These are phyloP conservation scores for Drosophila melanocephala DNA, from an alignment of 2,888 invertebrate species.

Conservation along the genomic window DNA sequence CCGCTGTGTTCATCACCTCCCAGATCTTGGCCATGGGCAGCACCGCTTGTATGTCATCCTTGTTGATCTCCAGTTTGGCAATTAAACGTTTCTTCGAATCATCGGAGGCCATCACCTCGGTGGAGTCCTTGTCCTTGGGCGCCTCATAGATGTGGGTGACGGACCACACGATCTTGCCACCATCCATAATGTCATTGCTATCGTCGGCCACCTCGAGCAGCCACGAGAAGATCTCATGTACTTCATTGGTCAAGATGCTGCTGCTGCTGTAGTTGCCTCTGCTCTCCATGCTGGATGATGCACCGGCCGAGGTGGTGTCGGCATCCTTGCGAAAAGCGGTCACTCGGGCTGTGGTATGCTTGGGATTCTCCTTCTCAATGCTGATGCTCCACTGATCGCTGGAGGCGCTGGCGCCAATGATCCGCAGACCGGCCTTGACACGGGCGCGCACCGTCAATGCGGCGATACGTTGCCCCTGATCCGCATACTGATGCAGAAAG, in stretches of 20 bases:
- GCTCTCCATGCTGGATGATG: slow-evolving; percentile 66
- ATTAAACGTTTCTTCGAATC: slow-evolving; percentile 89
- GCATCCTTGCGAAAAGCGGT: slow-evolving; percentile 91
- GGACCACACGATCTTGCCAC: slow-evolving; percentile 95
- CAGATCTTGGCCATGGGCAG: slow-evolving; percentile 98
- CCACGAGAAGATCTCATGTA: slow-evolving; percentile 96
- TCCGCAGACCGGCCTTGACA: slow-evolving; percentile 94
- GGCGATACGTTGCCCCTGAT: slow-evolving; percentile 89
- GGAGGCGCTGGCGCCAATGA: slow-evolving; percentile 93
- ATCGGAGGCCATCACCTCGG: slow-evolving; percentile 80
- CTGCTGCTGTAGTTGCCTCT: slow-evolving; percentile 30
- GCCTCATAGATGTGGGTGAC: slow-evolving; percentile 90
- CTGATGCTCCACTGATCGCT: slow-evolving; percentile 94
- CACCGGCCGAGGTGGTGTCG: slow-evolving; percentile 62
- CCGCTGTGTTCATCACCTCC: slow-evolving; percentile 98
- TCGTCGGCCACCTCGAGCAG: slow-evolving; percentile 94
- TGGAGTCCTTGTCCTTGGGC: slow-evolving; percentile 84
- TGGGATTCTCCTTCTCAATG: slow-evolving; percentile 92
- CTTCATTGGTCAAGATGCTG: slow-evolving; percentile 76
- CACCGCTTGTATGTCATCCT: slow-evolving; percentile 97
- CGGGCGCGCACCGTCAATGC: slow-evolving; percentile 95
- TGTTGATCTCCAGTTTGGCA: slow-evolving; percentile 94
- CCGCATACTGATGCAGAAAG: slow-evolving; percentile 91
- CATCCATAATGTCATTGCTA: slow-evolving; percentile 91
- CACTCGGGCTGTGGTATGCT: slow-evolving; percentile 95